Evolutionary conservation across 2,113 vertebrate genomes (phyloP).

Genomic region (Microcebus ravelobensis): DNA sequence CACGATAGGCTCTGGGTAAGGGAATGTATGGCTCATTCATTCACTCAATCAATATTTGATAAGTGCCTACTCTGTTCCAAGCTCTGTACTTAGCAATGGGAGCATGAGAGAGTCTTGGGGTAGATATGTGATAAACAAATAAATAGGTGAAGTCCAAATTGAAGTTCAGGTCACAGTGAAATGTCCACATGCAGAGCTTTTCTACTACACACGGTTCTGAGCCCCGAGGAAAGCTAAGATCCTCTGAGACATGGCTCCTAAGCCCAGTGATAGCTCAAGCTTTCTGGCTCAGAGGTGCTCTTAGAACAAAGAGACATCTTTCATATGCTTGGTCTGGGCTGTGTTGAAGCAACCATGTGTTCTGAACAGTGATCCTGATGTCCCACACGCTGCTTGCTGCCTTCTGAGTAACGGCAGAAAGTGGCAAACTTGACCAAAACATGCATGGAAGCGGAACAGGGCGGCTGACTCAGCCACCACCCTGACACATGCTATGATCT

Average conservation of each 20-base stretch:
- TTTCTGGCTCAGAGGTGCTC: background rate
- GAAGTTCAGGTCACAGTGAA: background rate
- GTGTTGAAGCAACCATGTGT: background rate
- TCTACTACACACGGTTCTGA: background rate
- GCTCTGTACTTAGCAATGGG: background rate
- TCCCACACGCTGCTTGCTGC: background rate
- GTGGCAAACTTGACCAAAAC: background rate
- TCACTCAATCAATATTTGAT: background rate
- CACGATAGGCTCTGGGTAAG: background rate
- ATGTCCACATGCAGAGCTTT: fast-evolving
- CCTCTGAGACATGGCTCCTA: too few species aligned
- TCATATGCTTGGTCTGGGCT: background rate
- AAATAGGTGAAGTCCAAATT: background rate
- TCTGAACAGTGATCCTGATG: background rate
- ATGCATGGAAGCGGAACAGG: background rate
- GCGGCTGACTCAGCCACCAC: background rate
- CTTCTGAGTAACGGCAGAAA: background rate
- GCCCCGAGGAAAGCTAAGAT: background rate
- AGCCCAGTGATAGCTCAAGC: background rate
- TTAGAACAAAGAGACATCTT: background rate
- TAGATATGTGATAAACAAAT: background rate
- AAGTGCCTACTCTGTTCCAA: background rate
- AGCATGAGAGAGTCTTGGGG: background rate
- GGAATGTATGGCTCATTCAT: background rate
- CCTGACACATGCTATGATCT: background rate